Evolutionary conservation across 2,888 invertebrate species (phyloP).

Genomic region (Coleophora deauratella): DNA sequence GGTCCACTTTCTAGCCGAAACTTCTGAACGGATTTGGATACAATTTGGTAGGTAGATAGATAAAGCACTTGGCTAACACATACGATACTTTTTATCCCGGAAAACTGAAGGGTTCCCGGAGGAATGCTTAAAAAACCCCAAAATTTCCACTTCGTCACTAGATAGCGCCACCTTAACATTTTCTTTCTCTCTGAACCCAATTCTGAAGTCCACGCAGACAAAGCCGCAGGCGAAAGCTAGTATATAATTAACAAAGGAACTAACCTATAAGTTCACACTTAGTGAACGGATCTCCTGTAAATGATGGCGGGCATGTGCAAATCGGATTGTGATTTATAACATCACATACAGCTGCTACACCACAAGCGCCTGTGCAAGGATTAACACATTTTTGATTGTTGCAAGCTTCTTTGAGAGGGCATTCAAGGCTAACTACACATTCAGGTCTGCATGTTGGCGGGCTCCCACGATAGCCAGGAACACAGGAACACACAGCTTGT

Average conservation of each 20-base stretch:
- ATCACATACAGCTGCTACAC: slow-evolving; percentile 79
- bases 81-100: too few species aligned
- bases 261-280: slow-evolving; percentile 74
- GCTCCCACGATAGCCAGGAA: slow-evolving; percentile 80
- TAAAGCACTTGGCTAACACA: too few species aligned
- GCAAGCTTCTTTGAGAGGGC: slow-evolving; percentile 80
- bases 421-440: slow-evolving; percentile 83
- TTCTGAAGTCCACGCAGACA: too few species aligned
- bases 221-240: too few species aligned
- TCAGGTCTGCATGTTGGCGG: slow-evolving; percentile 86
- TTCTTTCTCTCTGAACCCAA: too few species aligned
- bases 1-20: too few species aligned
- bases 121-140: too few species aligned
- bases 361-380: slow-evolving; percentile 87
- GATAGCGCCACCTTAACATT: too few species aligned
- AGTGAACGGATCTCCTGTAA: slow-evolving; percentile 85
- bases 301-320: slow-evolving; percentile 82
- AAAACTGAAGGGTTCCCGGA: too few species aligned
- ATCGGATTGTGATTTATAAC: slow-evolving; percentile 85
- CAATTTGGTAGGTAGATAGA: too few species aligned
- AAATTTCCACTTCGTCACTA: too few species aligned
- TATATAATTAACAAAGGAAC: slow-evolving; percentile 9
- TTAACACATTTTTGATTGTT: slow-evolving; percentile 83
- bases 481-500: slow-evolving; percentile 82
- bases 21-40: too few species aligned